Conservation (phyloP, 2,113 vertebrate species). For the Ammospiza nelsoni region DNA sequence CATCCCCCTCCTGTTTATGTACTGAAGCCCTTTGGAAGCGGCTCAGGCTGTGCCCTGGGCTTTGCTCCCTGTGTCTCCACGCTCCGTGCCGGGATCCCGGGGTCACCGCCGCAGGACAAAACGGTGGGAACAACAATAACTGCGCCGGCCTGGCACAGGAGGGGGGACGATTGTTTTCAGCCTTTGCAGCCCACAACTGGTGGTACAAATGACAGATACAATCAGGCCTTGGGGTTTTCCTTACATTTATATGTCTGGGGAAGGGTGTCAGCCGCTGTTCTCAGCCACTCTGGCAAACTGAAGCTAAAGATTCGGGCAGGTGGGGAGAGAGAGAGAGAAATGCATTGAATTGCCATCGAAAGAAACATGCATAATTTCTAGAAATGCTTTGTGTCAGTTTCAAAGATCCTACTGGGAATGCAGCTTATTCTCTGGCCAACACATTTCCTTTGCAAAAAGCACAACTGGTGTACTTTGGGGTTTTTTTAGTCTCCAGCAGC, state of each 20-base stretch:
- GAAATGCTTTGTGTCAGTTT: conserved; percentile 58
- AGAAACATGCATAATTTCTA: conserved; percentile 55
- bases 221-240: neutral
- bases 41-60: neutral
- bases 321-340: neutral
- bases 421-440: conserved; percentile 38
- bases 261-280: conserved; percentile 34
- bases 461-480: neutral
- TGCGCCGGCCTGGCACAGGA: neutral
- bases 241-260: conserved; percentile 1
- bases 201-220: conserved; percentile 32
- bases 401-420: conserved; percentile 47
- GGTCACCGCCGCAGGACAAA: neutral
- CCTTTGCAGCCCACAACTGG: neutral
- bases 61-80: neutral
- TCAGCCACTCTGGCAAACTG: conserved; percentile 28
- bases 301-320: conserved; percentile 52
- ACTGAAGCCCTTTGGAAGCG: accelerated
- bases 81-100: neutral
- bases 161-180: conserved; percentile 15
- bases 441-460: conserved; percentile 17
- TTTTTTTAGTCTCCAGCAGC: neutral
- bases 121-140: neutral
- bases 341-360: conserved; percentile 21
- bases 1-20: neutral